Conservation (phyloP, 2,113 vertebrate species). For the Ginglymostoma cirratum region DNA sequence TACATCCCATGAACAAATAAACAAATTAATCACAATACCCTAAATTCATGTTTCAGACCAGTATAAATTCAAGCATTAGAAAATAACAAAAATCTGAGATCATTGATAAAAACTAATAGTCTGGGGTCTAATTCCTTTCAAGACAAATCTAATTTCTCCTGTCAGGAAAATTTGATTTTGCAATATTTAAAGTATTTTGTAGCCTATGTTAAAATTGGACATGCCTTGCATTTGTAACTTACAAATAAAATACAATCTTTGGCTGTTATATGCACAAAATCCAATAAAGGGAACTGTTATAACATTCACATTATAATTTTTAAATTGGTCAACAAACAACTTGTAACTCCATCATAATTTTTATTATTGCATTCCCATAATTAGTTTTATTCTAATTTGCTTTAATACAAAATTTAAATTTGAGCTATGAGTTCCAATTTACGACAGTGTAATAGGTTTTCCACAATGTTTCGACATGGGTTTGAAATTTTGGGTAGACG, state of each 20-base stretch:
- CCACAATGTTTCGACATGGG: not conserved
- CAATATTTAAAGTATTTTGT: not conserved
- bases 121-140: not conserved
- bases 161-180: not conserved
- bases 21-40: no score
- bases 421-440: not conserved
- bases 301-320: not conserved
- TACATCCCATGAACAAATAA: no score
- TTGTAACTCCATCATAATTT: not conserved
- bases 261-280: not conserved
- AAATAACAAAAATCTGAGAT: not conserved
- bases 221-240: not conserved
- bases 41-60: not conserved
- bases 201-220: no score
- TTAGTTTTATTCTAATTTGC: not conserved
- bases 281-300: not conserved
- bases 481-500: not conserved
- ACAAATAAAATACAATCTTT: not conserved
- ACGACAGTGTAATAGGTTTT: not conserved
- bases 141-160: not conserved
- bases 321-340: not conserved
- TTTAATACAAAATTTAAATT: not conserved
- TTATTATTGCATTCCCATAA: not conserved
- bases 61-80: not conserved
- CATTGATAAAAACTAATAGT: not conserved